Conservation (phyloP, 2,113 vertebrate species). For the Erythrocebus patas region DNA sequence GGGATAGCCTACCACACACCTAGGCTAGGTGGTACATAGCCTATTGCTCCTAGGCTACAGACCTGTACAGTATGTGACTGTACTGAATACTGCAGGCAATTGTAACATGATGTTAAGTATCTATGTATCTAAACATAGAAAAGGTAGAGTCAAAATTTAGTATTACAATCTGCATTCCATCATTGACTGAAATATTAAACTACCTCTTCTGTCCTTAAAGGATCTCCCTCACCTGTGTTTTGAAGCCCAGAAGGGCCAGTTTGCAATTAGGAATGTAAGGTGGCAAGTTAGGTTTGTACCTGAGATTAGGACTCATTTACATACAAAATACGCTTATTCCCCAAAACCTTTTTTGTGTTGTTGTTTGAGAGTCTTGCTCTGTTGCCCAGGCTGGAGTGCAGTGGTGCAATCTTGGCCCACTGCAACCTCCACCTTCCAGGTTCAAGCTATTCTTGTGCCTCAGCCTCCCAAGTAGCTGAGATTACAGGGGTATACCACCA, state of each 20-base stretch:
- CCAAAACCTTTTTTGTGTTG: background rate
- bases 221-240: background rate
- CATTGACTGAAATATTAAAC: background rate
- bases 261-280: background rate
- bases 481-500: too few species aligned
- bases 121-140: background rate
- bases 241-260: background rate
- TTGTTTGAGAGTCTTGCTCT: too few species aligned
- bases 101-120: background rate
- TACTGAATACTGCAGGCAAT: background rate
- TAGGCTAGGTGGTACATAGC: background rate
- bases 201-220: background rate
- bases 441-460: too few species aligned
- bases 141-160: background rate
- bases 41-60: background rate
- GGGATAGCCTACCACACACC: background rate
- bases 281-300: background rate
- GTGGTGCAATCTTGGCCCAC: too few species aligned
- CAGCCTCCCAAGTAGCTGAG: too few species aligned
- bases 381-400: too few species aligned
- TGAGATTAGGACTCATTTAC: background rate
- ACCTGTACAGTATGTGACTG: background rate
- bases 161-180: background rate
- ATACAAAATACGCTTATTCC: background rate
- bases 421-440: too few species aligned